Evolutionary conservation across 2,113 vertebrate species (phyloP), one percentile per base, ranked within the genome.

Genomic region (Nestor notabilis): DNA sequence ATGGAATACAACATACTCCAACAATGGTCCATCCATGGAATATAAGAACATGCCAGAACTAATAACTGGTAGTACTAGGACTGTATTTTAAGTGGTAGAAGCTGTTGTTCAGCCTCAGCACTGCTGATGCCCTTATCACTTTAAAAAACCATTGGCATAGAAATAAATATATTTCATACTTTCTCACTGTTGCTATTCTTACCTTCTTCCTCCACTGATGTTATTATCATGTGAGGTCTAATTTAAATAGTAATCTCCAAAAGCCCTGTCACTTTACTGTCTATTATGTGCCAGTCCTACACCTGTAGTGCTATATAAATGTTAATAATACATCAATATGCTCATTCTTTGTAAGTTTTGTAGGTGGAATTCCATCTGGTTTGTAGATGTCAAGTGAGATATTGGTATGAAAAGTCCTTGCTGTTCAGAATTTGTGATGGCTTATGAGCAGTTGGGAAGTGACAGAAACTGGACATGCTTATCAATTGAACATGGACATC

Each of bases 291-390:
- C 81, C 83, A 94, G 61, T 88, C 86, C 87, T 81, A 92, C 87
- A 95, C 91, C 89, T 94, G 94, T 83, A 66, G 49, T 95, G 94
- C 94, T 93, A 55, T 87, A 95, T 85, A 94, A 93, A 85, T 77
- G 82, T 86, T 92, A 95, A 93, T 93, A 97, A 96, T 95, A 79
- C 64, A 77, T 49, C 87, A 88, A 84, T 85, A 84, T 86, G 90
- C 47, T 94, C 86, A 88, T 95, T 95, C 84, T 92, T 94, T 83
- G 7, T 39, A 63, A 43, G 55, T 63, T 83, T 68, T 90, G 90
- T 92, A 92, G 93, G 95, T 96, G 90, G 95, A 87, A 84, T 95
- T 90, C 96, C 96, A 96, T 95, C 96, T 96, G 97, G 82, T 89
- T 88, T 61, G 78, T 87, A 65, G 76, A 91, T 76, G 37, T 88